Conservation (phyloP, 2,797 vertebrate species). For the Lepus oiostolus region DNA sequence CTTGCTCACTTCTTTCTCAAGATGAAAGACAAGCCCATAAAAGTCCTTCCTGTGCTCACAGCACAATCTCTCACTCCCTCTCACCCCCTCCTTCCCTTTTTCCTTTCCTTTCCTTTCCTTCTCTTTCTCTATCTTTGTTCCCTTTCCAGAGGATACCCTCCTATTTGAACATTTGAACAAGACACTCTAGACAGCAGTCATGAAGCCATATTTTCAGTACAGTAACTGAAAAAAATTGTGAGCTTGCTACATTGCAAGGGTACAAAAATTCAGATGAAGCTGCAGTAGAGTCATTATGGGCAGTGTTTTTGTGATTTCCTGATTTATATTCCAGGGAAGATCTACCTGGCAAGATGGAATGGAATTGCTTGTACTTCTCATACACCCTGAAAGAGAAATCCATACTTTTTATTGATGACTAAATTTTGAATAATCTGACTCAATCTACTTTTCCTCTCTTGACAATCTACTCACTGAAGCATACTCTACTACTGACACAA, state of each 20-base stretch:
- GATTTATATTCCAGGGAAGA: constrained; percentile 40
- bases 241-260: not conserved
- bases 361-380: not conserved
- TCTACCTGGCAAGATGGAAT: constrained; percentile 9
- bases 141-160: not conserved
- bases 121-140: not conserved
- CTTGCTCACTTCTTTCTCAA: constrained; percentile 56
- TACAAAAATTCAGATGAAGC: constrained; percentile 4
- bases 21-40: constrained; percentile 73
- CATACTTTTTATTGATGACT: not conserved
- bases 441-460: not conserved
- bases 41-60: constrained; percentile 59
- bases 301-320: constrained; percentile 33
- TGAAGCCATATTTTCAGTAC: not conserved
- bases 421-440: constrained; percentile 27
- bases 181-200: not conserved
- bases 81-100: not conserved
- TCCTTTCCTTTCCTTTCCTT: not conserved
- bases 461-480: not conserved
- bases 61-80: not conserved
- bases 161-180: constrained; percentile 44
- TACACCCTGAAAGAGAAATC: constrained; percentile 21
- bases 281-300: not conserved
- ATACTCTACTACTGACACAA: not conserved
- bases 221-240: not conserved